A percentile compares a stretch with the other conserved stretches of the same genome.
Conservation (phyloP, 2,888 invertebrate genomes). For the Gastracanthus pulcherrimus region DNA sequence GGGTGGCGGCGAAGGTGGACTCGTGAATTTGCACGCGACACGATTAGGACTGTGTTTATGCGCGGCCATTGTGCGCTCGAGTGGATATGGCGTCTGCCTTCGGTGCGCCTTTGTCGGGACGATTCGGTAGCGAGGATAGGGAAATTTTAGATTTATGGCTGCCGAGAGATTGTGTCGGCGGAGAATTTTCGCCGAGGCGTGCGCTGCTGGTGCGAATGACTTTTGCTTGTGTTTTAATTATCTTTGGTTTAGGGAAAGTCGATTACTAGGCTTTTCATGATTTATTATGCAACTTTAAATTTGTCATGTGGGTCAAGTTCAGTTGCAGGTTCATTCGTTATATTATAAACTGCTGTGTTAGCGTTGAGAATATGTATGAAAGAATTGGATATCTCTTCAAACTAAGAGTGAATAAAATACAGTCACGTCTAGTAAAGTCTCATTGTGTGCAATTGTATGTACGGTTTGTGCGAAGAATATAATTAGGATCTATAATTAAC, state of each 20-base stretch:
- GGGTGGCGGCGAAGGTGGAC: constrained; percentile 51
- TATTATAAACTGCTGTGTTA: neutral
- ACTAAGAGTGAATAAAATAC: neutral
- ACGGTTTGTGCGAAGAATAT: no score
- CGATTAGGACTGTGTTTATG: constrained; percentile 51
- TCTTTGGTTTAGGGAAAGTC: neutral
- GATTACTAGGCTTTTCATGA: neutral
- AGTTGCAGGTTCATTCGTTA: neutral
- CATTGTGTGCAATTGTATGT: neutral
- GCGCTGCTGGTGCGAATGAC: neutral
- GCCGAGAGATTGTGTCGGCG: neutral
- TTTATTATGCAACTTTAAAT: neutral
- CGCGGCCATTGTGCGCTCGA: constrained; percentile 29
- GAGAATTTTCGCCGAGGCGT: no score
- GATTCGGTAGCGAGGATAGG: neutral
- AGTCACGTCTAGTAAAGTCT: no score
- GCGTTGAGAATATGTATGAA: neutral
- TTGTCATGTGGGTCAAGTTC: neutral
- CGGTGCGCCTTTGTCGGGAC: neutral
- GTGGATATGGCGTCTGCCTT: constrained; percentile 14
- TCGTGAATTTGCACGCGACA: constrained; percentile 50
- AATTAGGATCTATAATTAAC: constrained; percentile 26
- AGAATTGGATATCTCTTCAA: neutral
- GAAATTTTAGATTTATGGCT: neutral
- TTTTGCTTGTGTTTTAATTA: constrained; percentile 3